phyloP scores from a whole-genome alignment of 2,113 vertebrate genomes.

The Bubalus kerabau region DNA sequence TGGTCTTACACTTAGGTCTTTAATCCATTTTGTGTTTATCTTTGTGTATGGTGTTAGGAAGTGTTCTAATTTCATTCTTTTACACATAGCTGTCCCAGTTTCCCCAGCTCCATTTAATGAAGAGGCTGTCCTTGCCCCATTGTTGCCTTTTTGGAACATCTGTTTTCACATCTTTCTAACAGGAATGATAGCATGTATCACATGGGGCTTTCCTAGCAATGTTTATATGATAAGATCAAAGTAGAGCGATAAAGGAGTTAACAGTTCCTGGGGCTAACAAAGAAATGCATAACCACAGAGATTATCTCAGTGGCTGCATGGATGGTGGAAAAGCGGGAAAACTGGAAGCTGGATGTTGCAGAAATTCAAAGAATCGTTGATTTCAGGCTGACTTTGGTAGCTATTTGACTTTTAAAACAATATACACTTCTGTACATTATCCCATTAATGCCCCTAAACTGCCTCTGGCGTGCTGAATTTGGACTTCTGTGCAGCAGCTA shows the following conservation, averaged over 20 bases:
- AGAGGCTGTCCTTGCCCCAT: neutral
- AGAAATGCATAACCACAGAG: neutral
- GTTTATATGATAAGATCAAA: neutral
- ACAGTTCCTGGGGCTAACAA: neutral
- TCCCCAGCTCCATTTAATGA: neutral
- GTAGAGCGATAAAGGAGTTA: neutral
- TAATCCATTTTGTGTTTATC: neutral
- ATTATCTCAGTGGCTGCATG: neutral
- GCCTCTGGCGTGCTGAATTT: neutral
- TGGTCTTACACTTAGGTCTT: neutral
- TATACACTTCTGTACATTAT: neutral
- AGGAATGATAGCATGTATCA: neutral
- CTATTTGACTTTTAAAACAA: neutral
- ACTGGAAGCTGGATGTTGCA: neutral
- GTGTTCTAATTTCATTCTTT: neutral
- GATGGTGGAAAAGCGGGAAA: neutral
- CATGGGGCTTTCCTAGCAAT: neutral
- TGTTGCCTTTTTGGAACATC: neutral
- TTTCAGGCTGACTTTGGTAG: neutral
- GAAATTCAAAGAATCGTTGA: neutral
- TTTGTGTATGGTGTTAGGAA: neutral
- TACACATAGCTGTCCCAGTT: neutral
- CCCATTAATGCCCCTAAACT: neutral
- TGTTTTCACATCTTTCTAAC: neutral
- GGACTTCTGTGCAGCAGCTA: neutral